Base-by-base conservation (phyloP, 2,113 vertebrate genomes). In the Varanus komodoensis region DNA sequence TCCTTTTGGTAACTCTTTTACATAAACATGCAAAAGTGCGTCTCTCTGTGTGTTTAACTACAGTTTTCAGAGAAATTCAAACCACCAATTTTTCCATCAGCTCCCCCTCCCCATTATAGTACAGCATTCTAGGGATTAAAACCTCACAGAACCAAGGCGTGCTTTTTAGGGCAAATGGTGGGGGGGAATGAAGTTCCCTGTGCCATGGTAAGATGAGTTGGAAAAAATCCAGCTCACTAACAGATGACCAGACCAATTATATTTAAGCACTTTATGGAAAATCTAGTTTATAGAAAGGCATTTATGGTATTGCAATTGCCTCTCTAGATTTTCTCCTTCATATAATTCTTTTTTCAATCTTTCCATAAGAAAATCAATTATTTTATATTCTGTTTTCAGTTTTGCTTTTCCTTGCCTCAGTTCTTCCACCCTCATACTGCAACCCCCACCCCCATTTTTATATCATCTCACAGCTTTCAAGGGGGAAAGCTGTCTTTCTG, bases 381-480 rank as follows among this genome's bases (percentile, higher is more conserved):
- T 94, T 95, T 94, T 77, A 78, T 86, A 84, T 92, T 95, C 86
- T 95, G 69, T 92, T 94, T 94, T 92, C 78, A 87, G 86, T 83
- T 85, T 89, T 89, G 86, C 84, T 93, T 94, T 95, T 57, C 87
- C 92, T 92, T 94, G 82, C 81, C 83, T 93, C 92, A 71, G 79
- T 81, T 96, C 86, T 95, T 73, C 25, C 38, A 84, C 90, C 34
- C 74, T 86, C 79, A 93, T 90, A 91, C 90, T 90, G 89, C 90
- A 89, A 90, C 86, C 74, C 14, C 57, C 88, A 93, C 89, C 87
- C 93, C 1, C 12, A 34, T 87, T 84, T 93, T n/a, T 69, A 78
- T 95, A 93, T 93, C 86, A 92, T 94, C 90, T 93, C 93, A 84
- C 91, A 95, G 89, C 91, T 95, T 94, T 89, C 90, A 93, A 89